Percentiles rank a stretch among this genome's conserved stretches.
Evolutionary conservation across 1,140 invertebrate species (phyloP).

Genomic region (Diprion similis): DNA sequence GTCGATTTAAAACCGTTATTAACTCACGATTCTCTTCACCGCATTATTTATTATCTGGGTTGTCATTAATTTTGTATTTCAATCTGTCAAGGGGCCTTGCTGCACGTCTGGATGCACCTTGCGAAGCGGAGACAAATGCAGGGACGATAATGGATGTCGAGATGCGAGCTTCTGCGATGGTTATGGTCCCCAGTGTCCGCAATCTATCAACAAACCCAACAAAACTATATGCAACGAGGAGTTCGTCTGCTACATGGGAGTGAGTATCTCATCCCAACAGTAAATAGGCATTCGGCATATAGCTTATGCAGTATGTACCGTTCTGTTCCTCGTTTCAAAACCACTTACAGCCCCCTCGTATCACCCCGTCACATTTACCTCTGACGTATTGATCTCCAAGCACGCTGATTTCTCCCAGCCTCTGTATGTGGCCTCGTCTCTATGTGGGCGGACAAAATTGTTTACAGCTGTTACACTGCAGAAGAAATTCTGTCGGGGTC

Average conservation of each 20-base stretch:
- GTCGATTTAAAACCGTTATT: too few species aligned
- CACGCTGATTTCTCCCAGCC: background rate
- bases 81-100: constrained; percentile 85
- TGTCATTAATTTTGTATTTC: background rate
- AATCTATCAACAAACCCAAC: constrained; percentile 90
- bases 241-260: constrained; percentile 94
- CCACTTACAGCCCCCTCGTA: background rate
- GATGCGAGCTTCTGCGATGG: constrained; percentile 91
- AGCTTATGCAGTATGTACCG: too few species aligned
- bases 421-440: background rate
- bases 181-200: constrained; percentile 83
- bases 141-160: constrained; percentile 91
- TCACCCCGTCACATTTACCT: background rate
- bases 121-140: constrained; percentile 86
- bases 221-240: constrained; percentile 94
- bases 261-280: constrained; percentile 60
- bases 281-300: too few species aligned
- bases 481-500: background rate
- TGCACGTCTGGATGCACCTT: constrained; percentile 89
- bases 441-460: background rate
- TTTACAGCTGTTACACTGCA: background rate
- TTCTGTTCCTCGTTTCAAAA: background rate
- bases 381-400: background rate
- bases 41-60: too few species aligned
- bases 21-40: too few species aligned